Evolutionary conservation across 2,797 vertebrate species (phyloP), one percentile per base, ranked within the genome.

Genomic region (Sitta carolinensis): DNA sequence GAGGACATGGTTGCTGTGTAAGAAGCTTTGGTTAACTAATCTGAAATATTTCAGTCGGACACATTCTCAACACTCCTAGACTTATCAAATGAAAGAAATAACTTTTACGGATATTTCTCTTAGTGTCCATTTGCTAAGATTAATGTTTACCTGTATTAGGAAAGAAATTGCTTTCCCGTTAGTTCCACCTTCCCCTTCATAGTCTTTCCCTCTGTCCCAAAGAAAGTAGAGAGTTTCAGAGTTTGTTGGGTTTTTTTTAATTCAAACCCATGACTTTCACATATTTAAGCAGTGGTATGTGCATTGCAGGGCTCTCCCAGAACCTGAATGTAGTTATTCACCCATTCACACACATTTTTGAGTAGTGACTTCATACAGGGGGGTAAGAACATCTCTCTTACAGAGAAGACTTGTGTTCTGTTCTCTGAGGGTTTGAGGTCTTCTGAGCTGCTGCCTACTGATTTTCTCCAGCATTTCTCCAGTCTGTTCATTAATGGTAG

Each of bases 61-160:
- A 73, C 51, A 87, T 93, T 89, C 63, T 34, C 76, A 84, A 67
- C 83, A 89, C n/a, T 72, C 57, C 47, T 73, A 84, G 76, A 62
- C 64, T 87, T 96, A 87, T 58, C 77, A 48, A 74, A 89, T 62
- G 40, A 76, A 57, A 77, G 84, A 95, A 94, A 66, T 70, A 78
- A 72, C 68, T 91, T 91, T 69, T 63, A 22, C 4, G 1, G 36
- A 40, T 19, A 21, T 82, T 72, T 90, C 67, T 73, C 48, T 45
- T 70, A 54, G 42, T 63, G 38, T 51, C 47, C 40, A 13, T 58
- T 80, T 62, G 19, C 34, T 64, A 25, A 83, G 34, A 59, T 55
- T 79, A 61, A 73, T 42, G 9, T 84, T 92, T 63, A 76, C 69
- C 48, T 45, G 2, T 26, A 51, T 43, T 70, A 34, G 40, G 11